Evolutionary conservation across 2,888 invertebrate genomes (phyloP), one percentile per base, ranked within the genome.

Genomic region (Vesta saturnalis): DNA sequence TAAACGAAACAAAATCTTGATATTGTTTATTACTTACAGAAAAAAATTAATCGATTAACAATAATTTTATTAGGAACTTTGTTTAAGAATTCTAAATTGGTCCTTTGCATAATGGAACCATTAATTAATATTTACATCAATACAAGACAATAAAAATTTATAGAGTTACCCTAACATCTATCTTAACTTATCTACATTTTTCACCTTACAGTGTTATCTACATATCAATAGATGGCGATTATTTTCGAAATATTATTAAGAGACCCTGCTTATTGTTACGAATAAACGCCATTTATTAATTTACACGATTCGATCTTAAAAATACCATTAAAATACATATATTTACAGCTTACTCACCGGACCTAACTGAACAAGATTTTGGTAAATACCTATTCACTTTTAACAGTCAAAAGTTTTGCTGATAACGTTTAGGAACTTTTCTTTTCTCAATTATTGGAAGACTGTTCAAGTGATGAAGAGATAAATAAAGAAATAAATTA

Each of bases 211-310:
- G 77, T 71, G 22, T 61, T 75, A 81, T 81, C 81, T 81, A 82
- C 81, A 78, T 68, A 78, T 82, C 77, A 77, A 73, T 79, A 80
- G 77, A 76, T 78, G 82, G 80, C 83, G 81, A 70, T 76, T 82
- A 83, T 79, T 80, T 21, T 79, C 80, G 81, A 80, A 70, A 82
- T 80, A 82, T 83, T 82, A 83, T 82, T 82, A 81, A 82, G 81
- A 81, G 83, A 84, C 84, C 84, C 84, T 84, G 84, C 83, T 82
- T 83, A 39, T 39, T 39, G 39, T 39, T 76, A 82, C 78, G 80
- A 81, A 80, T 82, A 82, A 78, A 75, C 82, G 83, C 79, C 83
- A 79, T 77, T 77, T 80, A 80, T 72, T 78, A 76, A 81, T 75
- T 49, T 46, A 52, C 59, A 59, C 49, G 58, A 58, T 62, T 62